Base-by-base conservation (phyloP, 2,113 vertebrate species). In the Xenotilapia longispinis region DNA sequence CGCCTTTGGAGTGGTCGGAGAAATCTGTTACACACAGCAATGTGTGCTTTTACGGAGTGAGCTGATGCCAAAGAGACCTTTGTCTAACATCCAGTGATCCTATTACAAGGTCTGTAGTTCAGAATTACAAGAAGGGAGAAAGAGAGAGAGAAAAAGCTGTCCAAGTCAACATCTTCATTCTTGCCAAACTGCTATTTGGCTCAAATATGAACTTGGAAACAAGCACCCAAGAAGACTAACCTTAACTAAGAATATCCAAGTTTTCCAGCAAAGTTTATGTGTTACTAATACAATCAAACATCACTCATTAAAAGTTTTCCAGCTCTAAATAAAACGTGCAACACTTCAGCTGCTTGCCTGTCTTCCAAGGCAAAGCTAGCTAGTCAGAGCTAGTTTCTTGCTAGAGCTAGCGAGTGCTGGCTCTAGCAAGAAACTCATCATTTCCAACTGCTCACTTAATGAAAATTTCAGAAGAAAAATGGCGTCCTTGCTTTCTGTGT, bases 391-490 rank as follows among this genome's bases (percentile, higher is more conserved):
- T 65, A 65, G 60, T 38, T 65, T 65, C 33, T 65, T 65, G 60
- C 60, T 65, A 65, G 60, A 65, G 33, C 10, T 65, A 65, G 60
- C 2, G 4, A 65, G 33, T 21, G 33, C 60, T 65, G 6, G 33
- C 60, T 82, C 51, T 83, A 51, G 79, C 42, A 14, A 12, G 42
- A 82, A 65, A 80, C 79, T 33, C 33, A 54, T 85, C 55, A 36
- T 14, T 84, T 79, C 81, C 58, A 89, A 23, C 70, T 36, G n/a
- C 23, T 84, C 23, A 45, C n/a, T 81, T 40, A 87, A 88, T 80
- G 42, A 65, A 91, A 92, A 82, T 45, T 81, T 42, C 13, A n/a
- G 45, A 28, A 68, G 60, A 92, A 87, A 85, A 83, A 91, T 83
- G 17, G 63, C 11, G 40, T 80, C 26, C 23, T 4, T 14, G 83